Percentiles rank a stretch among this genome's conserved stretches.
Conservation (phyloP, 2,113 vertebrate species). For the Siphamia tubifer region DNA sequence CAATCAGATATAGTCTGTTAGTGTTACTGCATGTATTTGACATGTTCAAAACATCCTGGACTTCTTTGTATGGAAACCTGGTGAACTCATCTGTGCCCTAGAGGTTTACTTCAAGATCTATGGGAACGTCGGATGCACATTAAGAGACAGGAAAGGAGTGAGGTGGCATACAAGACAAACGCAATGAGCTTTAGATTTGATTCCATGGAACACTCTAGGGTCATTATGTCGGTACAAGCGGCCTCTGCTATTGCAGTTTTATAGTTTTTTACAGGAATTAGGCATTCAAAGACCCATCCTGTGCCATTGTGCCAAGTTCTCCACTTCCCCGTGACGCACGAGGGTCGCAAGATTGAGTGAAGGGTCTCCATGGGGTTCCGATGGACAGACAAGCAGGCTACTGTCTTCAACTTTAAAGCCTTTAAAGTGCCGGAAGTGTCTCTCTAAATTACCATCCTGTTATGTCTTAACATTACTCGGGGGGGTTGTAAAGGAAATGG, state of each 20-base stretch:
- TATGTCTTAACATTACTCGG: not conserved
- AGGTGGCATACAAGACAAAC: slow-evolving; percentile 13
- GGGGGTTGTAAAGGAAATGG: not conserved
- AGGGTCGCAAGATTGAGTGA: not conserved
- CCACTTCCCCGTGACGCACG: slow-evolving; percentile 65
- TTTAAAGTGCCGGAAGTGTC: not conserved
- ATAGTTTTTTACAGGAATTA: not conserved
- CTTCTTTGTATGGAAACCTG: slow-evolving; percentile 38
- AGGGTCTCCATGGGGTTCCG: slow-evolving; percentile 24
- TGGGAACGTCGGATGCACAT: slow-evolving; percentile 30
- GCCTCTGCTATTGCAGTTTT: not conserved
- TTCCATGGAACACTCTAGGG: slow-evolving; percentile 22
- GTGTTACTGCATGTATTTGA: not conserved
- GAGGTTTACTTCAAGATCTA: not conserved
- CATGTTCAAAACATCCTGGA: slow-evolving; percentile 38
- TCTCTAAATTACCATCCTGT: slow-evolving; percentile 12
- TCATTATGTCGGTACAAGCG: slow-evolving; percentile 17
- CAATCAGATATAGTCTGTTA: not conserved
- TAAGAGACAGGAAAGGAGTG: slow-evolving; percentile 55
- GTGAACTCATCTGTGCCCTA: slow-evolving; percentile 42
- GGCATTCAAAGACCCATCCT: not conserved
- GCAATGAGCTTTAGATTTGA: slow-evolving; percentile 41
- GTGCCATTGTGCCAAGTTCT: slow-evolving; percentile 26
- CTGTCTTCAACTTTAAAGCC: not conserved
- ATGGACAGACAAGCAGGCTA: not conserved